Percentiles rank a stretch among this genome's conserved stretches.
Evolutionary conservation across 2,113 vertebrate genomes (phyloP).

Genomic region (Rhinogobius similis): DNA sequence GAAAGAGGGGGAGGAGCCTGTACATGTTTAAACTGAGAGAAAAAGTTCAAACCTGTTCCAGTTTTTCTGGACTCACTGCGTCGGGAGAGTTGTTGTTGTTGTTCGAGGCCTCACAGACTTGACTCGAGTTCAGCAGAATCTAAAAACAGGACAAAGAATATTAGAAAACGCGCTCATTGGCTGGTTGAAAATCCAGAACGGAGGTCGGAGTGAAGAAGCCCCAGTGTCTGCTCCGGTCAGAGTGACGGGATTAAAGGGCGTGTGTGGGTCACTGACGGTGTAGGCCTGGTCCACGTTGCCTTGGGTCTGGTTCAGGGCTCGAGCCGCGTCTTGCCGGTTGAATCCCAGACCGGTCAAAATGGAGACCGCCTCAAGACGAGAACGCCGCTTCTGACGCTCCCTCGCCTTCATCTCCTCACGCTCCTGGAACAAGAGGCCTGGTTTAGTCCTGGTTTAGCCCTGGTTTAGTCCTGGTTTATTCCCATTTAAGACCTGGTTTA

Average conservation of each 20-base stretch:
- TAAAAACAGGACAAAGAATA: conserved; percentile 16
- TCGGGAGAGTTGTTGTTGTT: conserved; percentile 25
- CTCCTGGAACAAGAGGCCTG: conserved; percentile 74
- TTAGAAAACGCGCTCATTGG: too few relatives aligned
- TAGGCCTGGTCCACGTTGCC: conserved; percentile 85
- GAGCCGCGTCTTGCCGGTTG: conserved; percentile 78
- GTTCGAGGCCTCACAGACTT: conserved; percentile 1
- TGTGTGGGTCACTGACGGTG: conserved; percentile 70
- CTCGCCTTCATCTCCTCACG: conserved; percentile 81
- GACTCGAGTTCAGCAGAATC: conserved; percentile 68
- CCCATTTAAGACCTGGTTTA: background rate
- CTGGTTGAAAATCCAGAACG: too few relatives aligned
- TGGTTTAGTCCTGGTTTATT: background rate
- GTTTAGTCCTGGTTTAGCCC: background rate
- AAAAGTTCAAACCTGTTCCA: conserved; percentile 21
- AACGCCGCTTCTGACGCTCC: conserved; percentile 81
- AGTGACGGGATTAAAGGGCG: too few relatives aligned
- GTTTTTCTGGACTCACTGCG: conserved; percentile 24
- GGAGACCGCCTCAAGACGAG: conserved; percentile 75
- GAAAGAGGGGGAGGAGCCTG: too few relatives aligned
- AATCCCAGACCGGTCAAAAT: conserved; percentile 83
- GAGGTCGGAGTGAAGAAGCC: too few relatives aligned
- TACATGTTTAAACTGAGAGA: too few relatives aligned
- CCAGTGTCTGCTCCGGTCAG: too few relatives aligned
- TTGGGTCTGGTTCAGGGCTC: conserved; percentile 79